These are phyloP conservation scores for Bombus ignitus DNA, from an alignment of 1,140 invertebrate species.

Conservation along the genomic window DNA sequence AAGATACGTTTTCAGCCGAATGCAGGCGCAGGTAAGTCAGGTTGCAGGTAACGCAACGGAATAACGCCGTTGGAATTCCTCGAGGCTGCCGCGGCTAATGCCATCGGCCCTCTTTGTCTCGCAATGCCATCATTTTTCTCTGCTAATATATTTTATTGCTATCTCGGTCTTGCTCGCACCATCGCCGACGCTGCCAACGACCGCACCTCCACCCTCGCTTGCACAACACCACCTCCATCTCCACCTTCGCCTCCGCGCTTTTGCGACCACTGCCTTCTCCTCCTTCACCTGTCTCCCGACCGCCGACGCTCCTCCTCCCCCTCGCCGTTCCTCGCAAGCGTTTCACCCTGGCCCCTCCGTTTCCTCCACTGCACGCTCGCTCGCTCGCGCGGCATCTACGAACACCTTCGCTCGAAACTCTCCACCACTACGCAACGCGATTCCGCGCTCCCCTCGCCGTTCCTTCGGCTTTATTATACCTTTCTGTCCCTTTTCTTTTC, in stretches of 20 bases:
- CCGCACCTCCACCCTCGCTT: conserved; percentile 45
- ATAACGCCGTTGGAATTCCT: conserved; percentile 73
- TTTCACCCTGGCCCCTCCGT: conserved; percentile 68
- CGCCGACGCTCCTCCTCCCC: conserved; percentile 7
- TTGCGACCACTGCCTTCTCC: conserved; percentile 41
- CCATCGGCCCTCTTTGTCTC: conserved; percentile 78
- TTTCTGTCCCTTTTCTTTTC: conserved; percentile 68
- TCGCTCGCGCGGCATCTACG: conserved; percentile 51
- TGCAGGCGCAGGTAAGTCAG: conserved; percentile 51
- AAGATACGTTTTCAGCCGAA: conserved; percentile 41
- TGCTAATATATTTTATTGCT: conserved; percentile 82
- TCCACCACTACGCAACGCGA: conserved; percentile 63
- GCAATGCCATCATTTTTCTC: conserved; percentile 80
- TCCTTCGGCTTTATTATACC: conserved; percentile 79
- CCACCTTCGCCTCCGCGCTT: conserved; percentile 40
- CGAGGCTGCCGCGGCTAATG: conserved; percentile 74
- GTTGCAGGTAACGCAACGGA: conserved; percentile 66
- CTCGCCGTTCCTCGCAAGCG: conserved; percentile 17
- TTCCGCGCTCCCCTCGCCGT: conserved; percentile 53
- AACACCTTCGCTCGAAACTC: conserved; percentile 68
- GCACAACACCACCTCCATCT: conserved; percentile 15
- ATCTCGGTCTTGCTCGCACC: conserved; percentile 68
- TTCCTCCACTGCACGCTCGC: conserved; percentile 40
- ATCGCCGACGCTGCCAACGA: conserved; percentile 42
- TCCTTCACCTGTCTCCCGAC: conserved; percentile 31